Percentiles rank a stretch among this genome's conserved stretches.
These are phyloP conservation scores for Temnothorax curvispinosus DNA, from an alignment of 1,140 invertebrate genomes.

Conservation along the genomic window DNA sequence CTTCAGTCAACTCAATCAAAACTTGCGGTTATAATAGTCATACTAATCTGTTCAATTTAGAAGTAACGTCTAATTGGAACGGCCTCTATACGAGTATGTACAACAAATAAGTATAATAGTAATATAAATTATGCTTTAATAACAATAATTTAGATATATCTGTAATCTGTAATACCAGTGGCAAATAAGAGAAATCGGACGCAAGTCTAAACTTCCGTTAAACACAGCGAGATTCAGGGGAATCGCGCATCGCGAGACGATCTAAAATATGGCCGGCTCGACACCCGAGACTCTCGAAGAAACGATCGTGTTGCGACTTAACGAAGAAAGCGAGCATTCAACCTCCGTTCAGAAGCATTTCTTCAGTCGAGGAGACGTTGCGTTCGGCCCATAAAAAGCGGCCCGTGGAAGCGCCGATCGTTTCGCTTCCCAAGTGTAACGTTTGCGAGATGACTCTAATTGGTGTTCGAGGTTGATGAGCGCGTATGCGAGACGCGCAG, in stretches of 20 bases:
- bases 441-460: slow-evolving; percentile 73
- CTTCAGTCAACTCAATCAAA: not conserved
- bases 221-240: slow-evolving; percentile 42
- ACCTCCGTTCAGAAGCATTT: slow-evolving; percentile 68
- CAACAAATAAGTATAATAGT: not conserved
- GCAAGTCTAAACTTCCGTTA: slow-evolving; percentile 31
- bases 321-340: slow-evolving; percentile 74
- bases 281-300: slow-evolving; percentile 66
- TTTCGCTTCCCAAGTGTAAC: slow-evolving; percentile 74
- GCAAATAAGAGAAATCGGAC: slow-evolving; percentile 2
- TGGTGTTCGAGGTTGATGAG: slow-evolving; percentile 74
- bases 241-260: slow-evolving; percentile 61
- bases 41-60: not conserved
- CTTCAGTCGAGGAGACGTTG: slow-evolving; percentile 69
- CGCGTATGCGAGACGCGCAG: slow-evolving; percentile 57
- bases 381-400: slow-evolving; percentile 69
- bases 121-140: not conserved
- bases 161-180: not conserved
- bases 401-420: slow-evolving; percentile 73
- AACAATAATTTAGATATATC: not conserved
- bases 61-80: not conserved
- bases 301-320: slow-evolving; percentile 73
- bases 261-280: slow-evolving; percentile 66
- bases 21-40: not conserved
- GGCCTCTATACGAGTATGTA: not conserved